Percentiles rank a stretch among this genome's conserved stretches.
Conservation (phyloP, 2,797 vertebrate genomes). For the Anabacerthia variegaticeps region DNA sequence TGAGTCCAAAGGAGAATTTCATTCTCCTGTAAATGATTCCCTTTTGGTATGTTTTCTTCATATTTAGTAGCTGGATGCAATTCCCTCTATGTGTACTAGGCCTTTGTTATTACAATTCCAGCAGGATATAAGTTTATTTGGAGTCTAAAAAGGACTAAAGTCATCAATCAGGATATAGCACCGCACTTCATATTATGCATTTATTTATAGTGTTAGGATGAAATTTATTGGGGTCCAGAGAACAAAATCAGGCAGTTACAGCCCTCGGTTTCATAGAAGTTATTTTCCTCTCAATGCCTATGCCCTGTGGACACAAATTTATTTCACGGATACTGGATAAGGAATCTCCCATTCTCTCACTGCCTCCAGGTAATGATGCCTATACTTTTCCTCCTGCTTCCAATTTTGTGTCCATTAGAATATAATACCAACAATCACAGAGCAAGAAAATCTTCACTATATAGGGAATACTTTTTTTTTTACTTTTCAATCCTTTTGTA, state of each 20-base stretch:
- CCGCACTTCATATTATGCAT: conserved; percentile 33
- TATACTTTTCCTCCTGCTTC: conserved; percentile 23
- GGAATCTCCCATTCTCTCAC: conserved; percentile 11
- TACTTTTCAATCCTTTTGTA: not conserved
- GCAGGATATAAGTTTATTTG: conserved; percentile 33
- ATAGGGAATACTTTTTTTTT: not conserved
- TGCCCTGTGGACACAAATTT: conserved; percentile 51
- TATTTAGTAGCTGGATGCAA: not conserved
- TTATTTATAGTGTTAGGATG: conserved; percentile 58
- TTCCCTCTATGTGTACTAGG: not conserved
- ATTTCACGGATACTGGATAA: conserved; percentile 22
- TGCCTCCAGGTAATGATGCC: conserved; percentile 33
- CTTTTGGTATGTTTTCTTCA: not conserved
- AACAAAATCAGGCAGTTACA: conserved; percentile 43
- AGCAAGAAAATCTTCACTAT: not conserved
- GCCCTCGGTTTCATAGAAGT: conserved; percentile 44
- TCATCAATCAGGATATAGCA: conserved; percentile 46
- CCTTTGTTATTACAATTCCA: conserved; percentile 29
- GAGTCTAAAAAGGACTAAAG: conserved; percentile 19
- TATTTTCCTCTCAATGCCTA: conserved; percentile 38
- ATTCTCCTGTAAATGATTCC: not conserved
- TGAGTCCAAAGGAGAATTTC: not conserved
- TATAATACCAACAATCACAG: not conserved
- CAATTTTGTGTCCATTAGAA: conserved; percentile 40
- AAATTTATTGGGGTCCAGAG: conserved; percentile 52